These are phyloP conservation scores for Epirrita christyi DNA, from an alignment of 2,888 invertebrate species.

Conservation along the genomic window DNA sequence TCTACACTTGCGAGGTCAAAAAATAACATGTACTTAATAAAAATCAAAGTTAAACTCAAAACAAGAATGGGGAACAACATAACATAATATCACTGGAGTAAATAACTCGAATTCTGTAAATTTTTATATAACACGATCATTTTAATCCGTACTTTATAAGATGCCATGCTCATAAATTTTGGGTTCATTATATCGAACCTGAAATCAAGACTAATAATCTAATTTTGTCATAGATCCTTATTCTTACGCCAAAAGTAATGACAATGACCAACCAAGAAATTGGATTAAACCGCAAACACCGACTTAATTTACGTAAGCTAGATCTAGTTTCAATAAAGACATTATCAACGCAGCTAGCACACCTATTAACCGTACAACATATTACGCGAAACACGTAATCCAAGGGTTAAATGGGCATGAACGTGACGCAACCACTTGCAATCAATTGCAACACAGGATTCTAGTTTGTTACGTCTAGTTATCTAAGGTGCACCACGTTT, in stretches of 20 bases:
- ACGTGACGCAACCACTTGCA: slow-evolving; percentile 27
- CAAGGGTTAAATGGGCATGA: slow-evolving; percentile 35
- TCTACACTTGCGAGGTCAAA: too few species aligned
- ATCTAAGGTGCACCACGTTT: slow-evolving; percentile 45
- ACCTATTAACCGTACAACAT: slow-evolving; percentile 31
- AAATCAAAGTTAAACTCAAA: neutral
- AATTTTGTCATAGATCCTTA: neutral
- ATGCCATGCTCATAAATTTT: too few species aligned
- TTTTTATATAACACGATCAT: too few species aligned
- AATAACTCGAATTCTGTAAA: neutral
- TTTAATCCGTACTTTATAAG: too few species aligned
- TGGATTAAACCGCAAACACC: slow-evolving; percentile 10
- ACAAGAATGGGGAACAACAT: too few species aligned
- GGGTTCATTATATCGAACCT: too few species aligned
- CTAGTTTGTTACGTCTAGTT: slow-evolving; percentile 60
- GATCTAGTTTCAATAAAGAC: slow-evolving; percentile 27
- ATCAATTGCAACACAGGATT: slow-evolving; percentile 43
- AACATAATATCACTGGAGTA: neutral
- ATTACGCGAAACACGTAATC: slow-evolving; percentile 41
- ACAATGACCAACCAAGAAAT: neutral
- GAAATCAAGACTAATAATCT: too few species aligned
- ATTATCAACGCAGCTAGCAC: slow-evolving; percentile 33
- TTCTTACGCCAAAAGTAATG: neutral
- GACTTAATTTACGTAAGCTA: slow-evolving; percentile 31
- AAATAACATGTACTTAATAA: neutral